These are phyloP conservation scores for Andrena chrysosceles DNA, from an alignment of 2,888 invertebrate genomes.

Conservation along the genomic window DNA sequence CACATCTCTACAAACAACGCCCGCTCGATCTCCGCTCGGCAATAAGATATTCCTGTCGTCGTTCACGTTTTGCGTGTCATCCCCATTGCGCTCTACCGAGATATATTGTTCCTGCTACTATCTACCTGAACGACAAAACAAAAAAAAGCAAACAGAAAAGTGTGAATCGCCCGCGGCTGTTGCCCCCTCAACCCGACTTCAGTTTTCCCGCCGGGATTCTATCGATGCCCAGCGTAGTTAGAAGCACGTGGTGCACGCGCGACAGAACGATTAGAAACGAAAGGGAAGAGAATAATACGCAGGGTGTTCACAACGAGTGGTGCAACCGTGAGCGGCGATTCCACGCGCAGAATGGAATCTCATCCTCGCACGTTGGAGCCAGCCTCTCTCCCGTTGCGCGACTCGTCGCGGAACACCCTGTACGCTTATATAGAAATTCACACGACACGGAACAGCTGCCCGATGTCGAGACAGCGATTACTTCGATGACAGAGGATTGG, in stretches of 20 bases:
- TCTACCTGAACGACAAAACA: conserved; percentile 42
- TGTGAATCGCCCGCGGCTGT: conserved; percentile 27
- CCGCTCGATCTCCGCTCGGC: conserved; percentile 77
- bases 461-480: conserved; percentile 31
- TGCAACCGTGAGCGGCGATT: too few species aligned
- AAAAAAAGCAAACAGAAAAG: background rate
- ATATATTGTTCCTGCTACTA: conserved; percentile 54
- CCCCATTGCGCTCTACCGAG: conserved; percentile 48
- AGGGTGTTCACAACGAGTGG: too few species aligned
- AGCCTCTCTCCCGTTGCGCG: too few species aligned
- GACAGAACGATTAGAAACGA: background rate
- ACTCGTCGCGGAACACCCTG: too few species aligned
- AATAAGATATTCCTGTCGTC: conserved; percentile 76
- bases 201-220: conserved; percentile 27
- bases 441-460: conserved; percentile 11
- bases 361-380: too few species aligned
- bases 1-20: conserved; percentile 66
- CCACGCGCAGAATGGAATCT: too few species aligned
- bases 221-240: conserved; percentile 2
- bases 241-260: conserved; percentile 16
- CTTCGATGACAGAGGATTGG: conserved; percentile 63
- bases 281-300: conserved; percentile 8
- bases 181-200: conserved; percentile 16
- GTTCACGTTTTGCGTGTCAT: conserved; percentile 64
- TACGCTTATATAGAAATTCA: background rate